Evolutionary conservation across 1,140 invertebrate species (phyloP).

Genomic region (Neodiprion fabricii): DNA sequence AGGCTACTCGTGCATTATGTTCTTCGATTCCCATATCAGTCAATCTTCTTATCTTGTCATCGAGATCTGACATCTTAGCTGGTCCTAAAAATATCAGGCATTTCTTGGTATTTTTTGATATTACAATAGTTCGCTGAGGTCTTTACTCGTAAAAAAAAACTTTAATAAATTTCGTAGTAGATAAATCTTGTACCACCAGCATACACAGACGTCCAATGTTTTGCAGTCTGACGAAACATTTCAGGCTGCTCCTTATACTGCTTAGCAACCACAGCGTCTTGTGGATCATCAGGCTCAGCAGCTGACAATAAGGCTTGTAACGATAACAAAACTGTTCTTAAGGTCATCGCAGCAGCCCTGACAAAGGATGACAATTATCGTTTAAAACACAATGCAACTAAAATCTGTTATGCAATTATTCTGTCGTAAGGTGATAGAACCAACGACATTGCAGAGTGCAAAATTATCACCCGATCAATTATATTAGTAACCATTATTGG

Average conservation of each 20-base stretch:
- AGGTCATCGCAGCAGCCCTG: constrained; percentile 97
- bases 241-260: constrained; percentile 91
- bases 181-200: constrained; percentile 72
- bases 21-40: constrained; percentile 90
- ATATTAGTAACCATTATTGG: constrained; percentile 16
- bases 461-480: constrained; percentile 17
- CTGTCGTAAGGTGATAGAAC: constrained; percentile 8
- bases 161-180: neutral
- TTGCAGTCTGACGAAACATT: constrained; percentile 88
- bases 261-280: constrained; percentile 96
- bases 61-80: constrained; percentile 75
- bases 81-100: constrained; percentile 65
- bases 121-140: neutral
- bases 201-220: constrained; percentile 95
- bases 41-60: constrained; percentile 81
- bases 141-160: neutral
- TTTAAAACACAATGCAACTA: constrained; percentile 23
- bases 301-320: constrained; percentile 91
- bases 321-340: constrained; percentile 93
- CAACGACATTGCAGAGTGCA: constrained; percentile 17
- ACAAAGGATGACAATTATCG: constrained; percentile 22
- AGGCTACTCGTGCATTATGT: constrained; percentile 79
- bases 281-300: constrained; percentile 96
- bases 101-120: constrained; percentile 1
- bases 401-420: neutral